These are phyloP conservation scores for Caiman crocodilus DNA, from an alignment of 2,797 vertebrate species.

Conservation along the genomic window DNA sequence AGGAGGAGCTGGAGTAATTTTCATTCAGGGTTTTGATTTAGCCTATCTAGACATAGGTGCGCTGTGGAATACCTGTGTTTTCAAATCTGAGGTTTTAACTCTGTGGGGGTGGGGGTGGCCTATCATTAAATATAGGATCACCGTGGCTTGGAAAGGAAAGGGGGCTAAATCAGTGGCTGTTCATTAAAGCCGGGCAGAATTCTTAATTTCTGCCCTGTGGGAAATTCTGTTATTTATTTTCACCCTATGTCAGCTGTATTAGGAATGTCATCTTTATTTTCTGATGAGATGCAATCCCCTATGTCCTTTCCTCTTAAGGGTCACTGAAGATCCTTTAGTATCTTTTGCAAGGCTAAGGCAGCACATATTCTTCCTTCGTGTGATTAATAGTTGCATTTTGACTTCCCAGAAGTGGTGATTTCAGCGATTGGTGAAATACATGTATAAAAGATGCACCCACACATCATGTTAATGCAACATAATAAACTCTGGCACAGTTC, in stretches of 20 bases:
- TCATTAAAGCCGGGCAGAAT: not conserved
- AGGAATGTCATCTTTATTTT: too few relatives aligned
- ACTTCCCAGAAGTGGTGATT: not conserved
- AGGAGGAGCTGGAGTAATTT: not conserved
- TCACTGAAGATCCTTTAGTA: fast-evolving
- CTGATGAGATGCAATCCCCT: not conserved
- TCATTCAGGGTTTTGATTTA: not conserved
- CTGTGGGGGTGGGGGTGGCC: not conserved
- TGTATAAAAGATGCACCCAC: too few relatives aligned
- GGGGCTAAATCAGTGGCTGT: too few relatives aligned
- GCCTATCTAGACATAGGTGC: not conserved
- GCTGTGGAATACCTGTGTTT: not conserved
- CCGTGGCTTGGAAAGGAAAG: not conserved
- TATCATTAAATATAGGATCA: not conserved
- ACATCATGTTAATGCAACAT: too few relatives aligned
- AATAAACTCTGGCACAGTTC: too few relatives aligned
- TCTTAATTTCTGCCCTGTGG: not conserved
- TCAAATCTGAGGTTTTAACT: not conserved
- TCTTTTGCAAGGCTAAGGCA: not conserved
- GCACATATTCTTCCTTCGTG: not conserved
- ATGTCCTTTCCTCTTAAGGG: not conserved
- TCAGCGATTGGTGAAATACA: fast-evolving
- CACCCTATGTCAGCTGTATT: too few relatives aligned
- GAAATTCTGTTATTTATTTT: not conserved
- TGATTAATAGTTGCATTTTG: not conserved